Evolutionary conservation across 2,797 vertebrate species (phyloP).

Genomic region (Xiphorhynchus erythropygius): DNA sequence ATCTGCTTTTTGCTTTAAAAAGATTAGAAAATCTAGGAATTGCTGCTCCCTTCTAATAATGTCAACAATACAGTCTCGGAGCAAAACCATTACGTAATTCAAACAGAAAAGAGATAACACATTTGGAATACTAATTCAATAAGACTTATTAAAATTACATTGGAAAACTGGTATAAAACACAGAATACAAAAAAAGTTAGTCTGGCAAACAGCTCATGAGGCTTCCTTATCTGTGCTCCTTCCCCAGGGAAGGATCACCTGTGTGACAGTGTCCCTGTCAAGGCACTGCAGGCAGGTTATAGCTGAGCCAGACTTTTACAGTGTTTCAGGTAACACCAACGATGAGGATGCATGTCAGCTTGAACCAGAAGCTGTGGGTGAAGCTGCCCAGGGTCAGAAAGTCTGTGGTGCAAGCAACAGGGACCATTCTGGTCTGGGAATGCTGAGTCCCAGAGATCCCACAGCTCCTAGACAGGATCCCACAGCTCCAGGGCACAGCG

Average conservation of each 20-base stretch:
- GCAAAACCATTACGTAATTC: constrained; percentile 1
- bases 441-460: background rate
- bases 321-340: background rate
- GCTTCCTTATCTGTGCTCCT: background rate
- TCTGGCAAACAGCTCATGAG: background rate
- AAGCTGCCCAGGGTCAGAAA: background rate
- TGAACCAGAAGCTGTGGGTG: background rate
- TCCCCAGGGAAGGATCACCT: background rate
- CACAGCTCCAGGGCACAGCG: background rate
- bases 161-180: background rate
- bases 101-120: background rate
- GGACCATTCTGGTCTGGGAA: background rate
- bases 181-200: background rate
- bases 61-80: background rate
- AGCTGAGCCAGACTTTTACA: background rate
- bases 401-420: fast-evolving
- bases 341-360: background rate
- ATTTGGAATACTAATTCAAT: background rate
- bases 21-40: background rate
- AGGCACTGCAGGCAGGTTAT: background rate
- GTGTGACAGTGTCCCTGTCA: background rate
- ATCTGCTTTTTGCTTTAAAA: background rate
- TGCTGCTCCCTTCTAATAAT: background rate
- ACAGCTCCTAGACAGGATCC: background rate
- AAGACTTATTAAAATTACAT: background rate